Conservation (phyloP, 2,113 vertebrate species). For the Rhea pennata region DNA sequence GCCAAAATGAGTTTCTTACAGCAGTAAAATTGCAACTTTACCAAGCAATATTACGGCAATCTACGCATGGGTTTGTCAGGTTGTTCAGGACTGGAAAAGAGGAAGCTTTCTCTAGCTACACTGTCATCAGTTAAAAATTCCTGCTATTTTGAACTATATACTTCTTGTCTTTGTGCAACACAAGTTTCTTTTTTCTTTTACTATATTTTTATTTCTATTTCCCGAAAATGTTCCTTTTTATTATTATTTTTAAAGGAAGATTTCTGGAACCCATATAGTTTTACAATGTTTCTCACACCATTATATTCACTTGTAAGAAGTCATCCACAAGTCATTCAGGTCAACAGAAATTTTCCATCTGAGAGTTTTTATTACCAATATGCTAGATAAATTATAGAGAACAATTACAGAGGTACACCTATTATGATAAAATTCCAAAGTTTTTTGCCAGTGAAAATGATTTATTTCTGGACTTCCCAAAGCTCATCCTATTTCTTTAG, state of each 20-base stretch:
- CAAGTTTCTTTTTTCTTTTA: neutral
- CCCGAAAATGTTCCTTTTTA: neutral
- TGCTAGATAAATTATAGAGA: neutral
- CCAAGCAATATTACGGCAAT: neutral
- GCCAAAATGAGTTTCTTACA: neutral
- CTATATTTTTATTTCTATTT: neutral
- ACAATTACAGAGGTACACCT: neutral
- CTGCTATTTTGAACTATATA: neutral
- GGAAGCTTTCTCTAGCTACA: neutral
- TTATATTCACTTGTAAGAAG: neutral
- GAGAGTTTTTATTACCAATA: neutral
- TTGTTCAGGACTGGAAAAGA: neutral
- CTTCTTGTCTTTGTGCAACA: rapidly evolving
- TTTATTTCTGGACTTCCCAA: neutral
- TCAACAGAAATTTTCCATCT: neutral
- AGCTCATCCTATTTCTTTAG: neutral
- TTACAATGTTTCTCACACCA: neutral
- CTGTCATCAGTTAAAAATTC: neutral
- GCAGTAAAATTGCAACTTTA: neutral
- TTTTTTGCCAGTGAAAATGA: neutral
- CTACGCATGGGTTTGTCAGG: neutral
- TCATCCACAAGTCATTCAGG: neutral
- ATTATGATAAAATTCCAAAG: neutral
- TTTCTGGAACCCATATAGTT: neutral
- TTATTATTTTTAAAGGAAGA: neutral